Conservation (phyloP, 1,140 invertebrate species). For the Procambarus clarkii region DNA sequence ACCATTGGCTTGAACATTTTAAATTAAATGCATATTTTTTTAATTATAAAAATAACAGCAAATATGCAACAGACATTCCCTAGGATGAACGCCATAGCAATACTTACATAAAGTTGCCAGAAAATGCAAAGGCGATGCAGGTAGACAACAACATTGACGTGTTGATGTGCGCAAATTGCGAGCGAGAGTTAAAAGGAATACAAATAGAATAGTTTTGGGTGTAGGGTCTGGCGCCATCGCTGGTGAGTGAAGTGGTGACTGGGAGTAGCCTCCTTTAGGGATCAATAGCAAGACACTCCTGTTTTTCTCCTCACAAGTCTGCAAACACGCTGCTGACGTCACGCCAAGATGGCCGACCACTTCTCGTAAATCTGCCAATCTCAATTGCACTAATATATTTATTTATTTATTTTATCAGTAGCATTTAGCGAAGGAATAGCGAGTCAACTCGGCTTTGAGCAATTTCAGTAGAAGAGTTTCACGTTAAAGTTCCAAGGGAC, state of each 20-base stretch:
- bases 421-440: no score
- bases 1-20: no score
- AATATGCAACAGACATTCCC: no score
- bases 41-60: no score
- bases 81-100: no score
- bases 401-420: background rate
- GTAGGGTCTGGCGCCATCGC: background rate
- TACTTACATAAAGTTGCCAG: no score
- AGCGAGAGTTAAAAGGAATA: no score
- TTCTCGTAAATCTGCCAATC: slow-evolving; percentile 34
- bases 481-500: background rate
- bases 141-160: no score
- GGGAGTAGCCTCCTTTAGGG: slow-evolving; percentile 55
- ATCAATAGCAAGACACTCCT: slow-evolving; percentile 69
- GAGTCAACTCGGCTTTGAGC: no score
- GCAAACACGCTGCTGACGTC: slow-evolving; percentile 66
- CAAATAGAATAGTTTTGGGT: background rate
- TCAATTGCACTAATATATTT: background rate
- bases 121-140: no score
- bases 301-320: slow-evolving; percentile 62
- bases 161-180: no score
- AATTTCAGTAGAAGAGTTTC: background rate
- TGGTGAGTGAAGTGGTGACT: slow-evolving; percentile 24
- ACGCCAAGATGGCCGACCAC: slow-evolving; percentile 46
- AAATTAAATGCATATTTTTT: no score